Evolutionary conservation across 1,140 invertebrate genomes (phyloP), one percentile per base, ranked within the genome.

Genomic region (Dendrolimus kikuchii): DNA sequence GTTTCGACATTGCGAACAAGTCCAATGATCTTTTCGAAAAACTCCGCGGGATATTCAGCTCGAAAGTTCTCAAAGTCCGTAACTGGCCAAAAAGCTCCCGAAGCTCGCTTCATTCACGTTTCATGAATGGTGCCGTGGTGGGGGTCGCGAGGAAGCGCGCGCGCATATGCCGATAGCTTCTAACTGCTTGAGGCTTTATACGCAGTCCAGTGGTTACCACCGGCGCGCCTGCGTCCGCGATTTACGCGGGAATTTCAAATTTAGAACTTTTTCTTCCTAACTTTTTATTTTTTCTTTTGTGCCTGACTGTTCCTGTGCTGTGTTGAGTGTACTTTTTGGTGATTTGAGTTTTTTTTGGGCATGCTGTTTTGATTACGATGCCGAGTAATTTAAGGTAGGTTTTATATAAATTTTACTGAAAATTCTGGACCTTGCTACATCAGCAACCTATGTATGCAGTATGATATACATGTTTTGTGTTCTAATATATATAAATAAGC

Each of bases 61-160:
- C 5, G n/a, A 2, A 45, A n/a, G 5, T n/a, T 45, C 5, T 45
- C 4, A n/a, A 42, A 7, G n/a, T 4, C 5, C 23, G n/a, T 45
- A 38, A 51, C 41, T 23, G 40, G 42, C 40, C 41, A 51, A 51
- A 23, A 73, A 75, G 71, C 68, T 71, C 49, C 46, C 59, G 57
- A 62, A 71, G 69, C 64, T 68, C 51, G 50, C 45, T 51, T 49
- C 61, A 54, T 54, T 54, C 68, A 84, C 49, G 49, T 80, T 81
- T 81, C 78, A 81, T 84, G 78, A 84, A 84, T 84, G 80, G 60
- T 44, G 53, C 38, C 41, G 47, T 64, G 73, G 79, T 69, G 74
- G 77, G 81, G 81, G 53, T 51, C 6, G 53, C 43, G 7, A 53
- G 55, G 58, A 59, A 58, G 67, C 55, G 57, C 57, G 45, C 46